Evolutionary conservation across 2,888 invertebrate species (phyloP).

Genomic region (Congeria kusceri): DNA sequence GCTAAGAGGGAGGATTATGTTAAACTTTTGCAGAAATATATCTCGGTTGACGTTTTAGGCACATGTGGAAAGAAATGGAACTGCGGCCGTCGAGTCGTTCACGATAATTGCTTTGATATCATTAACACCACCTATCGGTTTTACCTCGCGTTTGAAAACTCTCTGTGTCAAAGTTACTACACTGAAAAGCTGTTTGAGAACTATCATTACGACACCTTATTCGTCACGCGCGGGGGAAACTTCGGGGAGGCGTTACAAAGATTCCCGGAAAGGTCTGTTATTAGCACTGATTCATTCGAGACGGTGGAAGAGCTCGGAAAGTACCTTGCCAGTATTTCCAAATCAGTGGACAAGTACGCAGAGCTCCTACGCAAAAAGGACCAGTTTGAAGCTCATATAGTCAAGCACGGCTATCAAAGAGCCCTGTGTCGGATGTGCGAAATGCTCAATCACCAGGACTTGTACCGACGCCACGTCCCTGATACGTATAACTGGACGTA

Average conservation of each 20-base stretch:
- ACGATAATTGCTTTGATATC: constrained; percentile 45
- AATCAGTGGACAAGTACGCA: too few relatives aligned
- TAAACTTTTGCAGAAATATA: constrained; percentile 32
- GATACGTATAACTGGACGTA: too few relatives aligned
- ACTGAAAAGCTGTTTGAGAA: constrained; percentile 43
- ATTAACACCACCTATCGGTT: constrained; percentile 45
- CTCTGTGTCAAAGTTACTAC: constrained; percentile 23
- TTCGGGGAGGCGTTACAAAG: background rate
- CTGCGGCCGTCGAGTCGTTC: background rate
- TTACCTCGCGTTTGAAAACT: constrained; percentile 51
- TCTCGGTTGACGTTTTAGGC: constrained; percentile 43
- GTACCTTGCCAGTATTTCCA: too few relatives aligned
- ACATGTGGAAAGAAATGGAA: constrained; percentile 34
- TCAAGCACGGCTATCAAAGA: too few relatives aligned
- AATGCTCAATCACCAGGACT: too few relatives aligned
- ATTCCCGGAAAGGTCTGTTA: background rate
- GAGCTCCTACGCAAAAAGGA: too few relatives aligned
- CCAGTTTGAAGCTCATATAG: too few relatives aligned
- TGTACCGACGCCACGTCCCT: too few relatives aligned
- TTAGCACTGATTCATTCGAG: background rate
- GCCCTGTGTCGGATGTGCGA: too few relatives aligned
- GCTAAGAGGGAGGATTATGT: constrained; percentile 42
- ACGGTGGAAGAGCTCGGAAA: too few relatives aligned
- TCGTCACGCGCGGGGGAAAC: constrained; percentile 25
- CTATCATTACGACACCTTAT: constrained; percentile 22